Percentiles rank a stretch among this genome's conserved stretches.
Evolutionary conservation across 2,113 vertebrate genomes (phyloP).

Genomic region (Mugil cephalus): DNA sequence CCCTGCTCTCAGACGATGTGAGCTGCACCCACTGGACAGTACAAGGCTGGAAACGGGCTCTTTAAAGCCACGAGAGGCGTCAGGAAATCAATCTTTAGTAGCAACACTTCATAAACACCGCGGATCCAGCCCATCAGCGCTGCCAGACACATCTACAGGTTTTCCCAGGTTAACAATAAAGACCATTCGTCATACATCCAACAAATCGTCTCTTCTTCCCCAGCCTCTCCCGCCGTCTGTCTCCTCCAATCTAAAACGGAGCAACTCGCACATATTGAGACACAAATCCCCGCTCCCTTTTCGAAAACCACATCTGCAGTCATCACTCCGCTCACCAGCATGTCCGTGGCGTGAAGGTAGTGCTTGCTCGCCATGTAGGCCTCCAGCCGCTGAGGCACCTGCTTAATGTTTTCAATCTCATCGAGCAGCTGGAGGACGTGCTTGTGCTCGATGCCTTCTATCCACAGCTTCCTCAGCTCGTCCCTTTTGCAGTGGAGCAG

Average conservation of each 20-base stretch:
- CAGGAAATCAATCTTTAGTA: conserved; percentile 50
- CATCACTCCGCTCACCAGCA: conserved; percentile 89
- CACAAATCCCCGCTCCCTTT: background rate
- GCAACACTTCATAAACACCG: conserved; percentile 38
- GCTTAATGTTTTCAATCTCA: conserved; percentile 98
- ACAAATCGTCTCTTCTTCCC: too few relatives aligned
- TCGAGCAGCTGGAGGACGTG: conserved; percentile 96
- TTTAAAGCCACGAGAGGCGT: conserved; percentile 48
- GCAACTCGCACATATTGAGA: conserved; percentile 5
- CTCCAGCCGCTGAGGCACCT: conserved; percentile 95
- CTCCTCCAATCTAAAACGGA: background rate
- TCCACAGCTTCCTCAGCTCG: conserved; percentile 97
- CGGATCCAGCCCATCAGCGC: background rate
- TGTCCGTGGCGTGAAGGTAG: conserved; percentile 96
- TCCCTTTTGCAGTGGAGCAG: conserved; percentile 97
- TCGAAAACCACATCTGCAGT: background rate
- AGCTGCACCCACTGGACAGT: conserved; percentile 52
- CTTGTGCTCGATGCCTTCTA: conserved; percentile 98
- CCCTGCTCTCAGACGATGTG: conserved; percentile 41
- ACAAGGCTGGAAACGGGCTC: conserved; percentile 52
- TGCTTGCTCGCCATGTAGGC: conserved; percentile 95
- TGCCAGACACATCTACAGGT: conserved; percentile 12
- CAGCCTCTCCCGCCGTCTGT: too few relatives aligned
- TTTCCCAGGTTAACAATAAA: conserved; percentile 2
- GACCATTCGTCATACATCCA: conserved; percentile 4